phyloP scores from a whole-genome alignment of 1,140 invertebrate species.

The Drosophila lacertosa region DNA sequence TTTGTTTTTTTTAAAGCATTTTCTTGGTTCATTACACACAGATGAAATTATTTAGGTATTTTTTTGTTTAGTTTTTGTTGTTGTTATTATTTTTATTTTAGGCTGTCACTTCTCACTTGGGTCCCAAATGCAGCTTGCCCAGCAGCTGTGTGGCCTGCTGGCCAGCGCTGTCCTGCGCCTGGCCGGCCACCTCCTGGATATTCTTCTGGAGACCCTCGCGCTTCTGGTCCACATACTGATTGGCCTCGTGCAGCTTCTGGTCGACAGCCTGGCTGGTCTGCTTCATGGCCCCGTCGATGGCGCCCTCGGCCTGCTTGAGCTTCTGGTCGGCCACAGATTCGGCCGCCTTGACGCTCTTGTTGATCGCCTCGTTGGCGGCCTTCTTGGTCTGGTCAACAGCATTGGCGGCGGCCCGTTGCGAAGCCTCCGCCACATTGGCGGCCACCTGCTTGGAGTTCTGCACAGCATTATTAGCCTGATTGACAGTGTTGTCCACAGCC shows the following conservation, averaged over 20 bases:
- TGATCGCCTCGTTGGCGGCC: conserved; percentile 82
- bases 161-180: conserved; percentile 71
- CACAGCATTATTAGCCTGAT: conserved; percentile 65
- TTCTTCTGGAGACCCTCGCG: conserved; percentile 78
- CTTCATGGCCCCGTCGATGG: conserved; percentile 78
- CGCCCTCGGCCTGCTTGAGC: conserved; percentile 79
- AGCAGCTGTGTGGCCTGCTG: conserved; percentile 74
- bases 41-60: conserved; percentile 39
- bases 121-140: conserved; percentile 75
- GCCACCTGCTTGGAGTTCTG: conserved; percentile 80
- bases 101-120: conserved; percentile 57
- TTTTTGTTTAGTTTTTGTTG: conserved; percentile 21
- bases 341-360: conserved; percentile 83
- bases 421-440: conserved; percentile 74
- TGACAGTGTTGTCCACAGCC: conserved; percentile 73
- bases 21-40: conserved; percentile 37
- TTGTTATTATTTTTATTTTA: conserved; percentile 16
- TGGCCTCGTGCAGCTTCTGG: conserved; percentile 83
- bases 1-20: conserved; percentile 57
- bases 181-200: conserved; percentile 70
- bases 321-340: conserved; percentile 79
- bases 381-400: conserved; percentile 83
- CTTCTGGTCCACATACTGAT: conserved; percentile 83
- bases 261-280: conserved; percentile 80
- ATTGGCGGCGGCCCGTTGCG: conserved; percentile 76